A percentile compares a stretch with the other conserved stretches of the same genome.
These are phyloP conservation scores for Scrobipalpa atriplicella DNA, from an alignment of 2,888 invertebrate species.

Conservation along the genomic window DNA sequence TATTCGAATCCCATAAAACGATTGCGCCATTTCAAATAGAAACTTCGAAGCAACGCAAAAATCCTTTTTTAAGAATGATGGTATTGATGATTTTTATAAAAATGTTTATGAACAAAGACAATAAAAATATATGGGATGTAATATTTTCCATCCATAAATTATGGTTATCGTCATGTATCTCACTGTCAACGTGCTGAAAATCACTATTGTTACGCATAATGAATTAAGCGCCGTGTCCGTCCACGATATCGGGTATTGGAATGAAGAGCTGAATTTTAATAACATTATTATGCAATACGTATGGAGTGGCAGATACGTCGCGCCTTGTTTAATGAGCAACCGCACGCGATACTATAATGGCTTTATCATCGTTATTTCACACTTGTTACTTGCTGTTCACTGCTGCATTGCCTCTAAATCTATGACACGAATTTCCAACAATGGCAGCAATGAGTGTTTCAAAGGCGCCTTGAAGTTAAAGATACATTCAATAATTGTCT, in stretches of 20 bases:
- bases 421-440: no score
- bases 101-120: no score
- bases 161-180: no score
- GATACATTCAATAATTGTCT: slow-evolving; percentile 10
- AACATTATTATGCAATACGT: slow-evolving; percentile 13
- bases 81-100: no score
- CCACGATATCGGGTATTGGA: not conserved
- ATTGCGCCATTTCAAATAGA: not conserved
- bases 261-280: not conserved
- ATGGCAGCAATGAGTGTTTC: not conserved
- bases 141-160: not conserved
- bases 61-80: no score
- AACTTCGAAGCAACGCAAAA: not conserved
- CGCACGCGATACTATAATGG: not conserved
- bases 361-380: not conserved
- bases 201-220: not conserved
- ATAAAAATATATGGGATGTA: not conserved
- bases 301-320: slow-evolving; percentile 15
- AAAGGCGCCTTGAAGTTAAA: not conserved
- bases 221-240: not conserved
- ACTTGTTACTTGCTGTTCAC: not conserved
- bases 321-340: slow-evolving; percentile 2
- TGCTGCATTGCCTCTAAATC: not conserved
- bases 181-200: not conserved
- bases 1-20: not conserved